Base-by-base conservation (phyloP, 2,888 invertebrate species). In the Dorcus parallelipipedus region DNA sequence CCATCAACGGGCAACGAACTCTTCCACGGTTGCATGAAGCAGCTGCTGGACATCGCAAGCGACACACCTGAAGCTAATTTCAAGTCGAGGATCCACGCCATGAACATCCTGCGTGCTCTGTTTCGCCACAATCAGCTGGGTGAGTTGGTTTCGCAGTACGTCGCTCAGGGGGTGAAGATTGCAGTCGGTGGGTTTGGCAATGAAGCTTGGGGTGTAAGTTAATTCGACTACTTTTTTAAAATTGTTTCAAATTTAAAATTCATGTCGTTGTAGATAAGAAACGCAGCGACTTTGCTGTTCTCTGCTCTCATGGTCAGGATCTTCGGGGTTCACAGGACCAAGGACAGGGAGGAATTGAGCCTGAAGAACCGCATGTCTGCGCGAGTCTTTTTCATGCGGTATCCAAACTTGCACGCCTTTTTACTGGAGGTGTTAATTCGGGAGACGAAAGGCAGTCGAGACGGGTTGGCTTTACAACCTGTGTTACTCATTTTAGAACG, bases 31-130 rank as follows among this genome's bases (percentile, higher is more conserved):
- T 84, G 85, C 61, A 84, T 90, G 81, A 61, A 64, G 0, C 75
- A 76, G 5, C 76, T 91, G 20, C 73, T 90, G 48, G 62, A 67
- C 5, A 71, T 83, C 56, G 80, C 75, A 3, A 65, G 80, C 26
- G 66, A 77, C 61, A 62, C 68, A 0, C 60, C 69, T n/a, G 59
- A 69, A 38, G 63, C 42, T 67, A 51, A 71, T 49, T 72, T 75
- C n/a, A 84, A 85, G 57, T 80, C 83, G 0, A 82, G 87, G 59
- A 85, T 89, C 38, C 97, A 96, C 78, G 86, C 91, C n/a, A 77
- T 93, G 67, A 96, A 97, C 77, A 90, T 95, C 54, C 79, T 97
- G 64, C 82, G 95, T 64, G 88, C 91, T 0, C 76, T 97, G 42
- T 91, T 87, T 73, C 84, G 91, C 39, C 89, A 91, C 76, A 84